phyloP scores from a whole-genome alignment of 2,797 vertebrate genomes.

The Capromys pilorides region DNA sequence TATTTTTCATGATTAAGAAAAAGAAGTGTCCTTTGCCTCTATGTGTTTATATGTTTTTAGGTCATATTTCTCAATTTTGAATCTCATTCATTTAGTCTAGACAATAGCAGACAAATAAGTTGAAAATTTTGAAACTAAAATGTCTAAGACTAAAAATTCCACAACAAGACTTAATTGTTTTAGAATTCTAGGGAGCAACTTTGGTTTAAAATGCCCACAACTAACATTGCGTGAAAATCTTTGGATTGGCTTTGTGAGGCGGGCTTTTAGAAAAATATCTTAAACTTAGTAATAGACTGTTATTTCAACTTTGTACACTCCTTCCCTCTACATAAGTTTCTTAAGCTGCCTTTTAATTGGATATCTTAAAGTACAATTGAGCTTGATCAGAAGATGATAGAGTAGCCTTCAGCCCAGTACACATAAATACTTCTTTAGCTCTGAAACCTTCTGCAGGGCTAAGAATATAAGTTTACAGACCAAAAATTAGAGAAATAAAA shows the following conservation, averaged over 20 bases:
- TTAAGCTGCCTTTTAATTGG: background rate
- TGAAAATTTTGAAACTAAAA: conserved; percentile 11
- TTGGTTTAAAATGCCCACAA: conserved; percentile 5
- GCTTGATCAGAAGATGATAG: background rate
- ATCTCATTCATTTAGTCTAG: background rate
- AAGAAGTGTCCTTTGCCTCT: background rate
- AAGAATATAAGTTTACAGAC: too few species aligned
- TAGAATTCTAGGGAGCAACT: background rate
- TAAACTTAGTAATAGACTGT: background rate
- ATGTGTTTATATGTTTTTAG: background rate
- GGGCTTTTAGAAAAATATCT: background rate
- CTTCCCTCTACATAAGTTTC: background rate
- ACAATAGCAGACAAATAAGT: conserved; percentile 7
- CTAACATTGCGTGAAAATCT: background rate
- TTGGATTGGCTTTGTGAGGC: background rate
- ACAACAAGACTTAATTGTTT: conserved; percentile 20
- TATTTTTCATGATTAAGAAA: conserved; percentile 31
- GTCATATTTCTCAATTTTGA: background rate
- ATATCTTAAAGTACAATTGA: background rate
- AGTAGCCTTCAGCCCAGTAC: too few species aligned
- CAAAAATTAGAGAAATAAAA: too few species aligned
- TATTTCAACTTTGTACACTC: background rate
- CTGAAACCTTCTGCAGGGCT: too few species aligned
- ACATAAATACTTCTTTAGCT: background rate
- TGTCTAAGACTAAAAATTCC: conserved; percentile 21